Percentiles rank a stretch among this genome's conserved stretches.
Evolutionary conservation across 2,113 vertebrate species (phyloP).

Genomic region (Nycticebus coucang): DNA sequence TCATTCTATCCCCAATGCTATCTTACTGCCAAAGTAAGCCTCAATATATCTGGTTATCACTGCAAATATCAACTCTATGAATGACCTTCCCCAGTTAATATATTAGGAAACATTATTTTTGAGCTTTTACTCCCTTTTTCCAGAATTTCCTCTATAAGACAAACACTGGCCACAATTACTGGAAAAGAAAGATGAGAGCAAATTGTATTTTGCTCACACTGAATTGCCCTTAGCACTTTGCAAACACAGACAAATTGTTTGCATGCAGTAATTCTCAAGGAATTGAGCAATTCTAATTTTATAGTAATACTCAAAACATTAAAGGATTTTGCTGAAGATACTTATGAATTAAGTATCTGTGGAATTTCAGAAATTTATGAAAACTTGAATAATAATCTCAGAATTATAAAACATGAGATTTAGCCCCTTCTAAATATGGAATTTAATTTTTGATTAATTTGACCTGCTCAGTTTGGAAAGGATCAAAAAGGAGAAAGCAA

Average conservation of each 20-base stretch:
- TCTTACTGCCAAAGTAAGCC: background rate
- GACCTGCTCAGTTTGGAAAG: background rate
- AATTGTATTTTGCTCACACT: background rate
- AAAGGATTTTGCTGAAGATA: background rate
- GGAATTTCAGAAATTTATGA: background rate
- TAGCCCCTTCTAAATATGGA: background rate
- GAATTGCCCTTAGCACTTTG: background rate
- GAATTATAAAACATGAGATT: background rate
- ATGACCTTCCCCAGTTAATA: background rate
- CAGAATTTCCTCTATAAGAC: background rate
- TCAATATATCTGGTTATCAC: background rate
- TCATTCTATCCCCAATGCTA: background rate
- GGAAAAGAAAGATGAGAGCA: background rate
- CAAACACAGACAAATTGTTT: background rate
- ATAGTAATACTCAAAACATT: background rate
- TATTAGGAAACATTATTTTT: background rate
- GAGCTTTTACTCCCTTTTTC: background rate
- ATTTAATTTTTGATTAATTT: slow-evolving; percentile 12
- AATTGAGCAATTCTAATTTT: background rate
- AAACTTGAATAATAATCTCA: background rate
- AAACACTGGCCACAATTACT: background rate
- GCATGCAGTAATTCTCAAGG: background rate
- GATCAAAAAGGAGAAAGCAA: background rate
- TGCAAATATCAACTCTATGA: background rate
- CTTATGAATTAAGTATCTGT: background rate